Conservation (phyloP, 2,797 vertebrate genomes). For the Enoplosus armatus region DNA sequence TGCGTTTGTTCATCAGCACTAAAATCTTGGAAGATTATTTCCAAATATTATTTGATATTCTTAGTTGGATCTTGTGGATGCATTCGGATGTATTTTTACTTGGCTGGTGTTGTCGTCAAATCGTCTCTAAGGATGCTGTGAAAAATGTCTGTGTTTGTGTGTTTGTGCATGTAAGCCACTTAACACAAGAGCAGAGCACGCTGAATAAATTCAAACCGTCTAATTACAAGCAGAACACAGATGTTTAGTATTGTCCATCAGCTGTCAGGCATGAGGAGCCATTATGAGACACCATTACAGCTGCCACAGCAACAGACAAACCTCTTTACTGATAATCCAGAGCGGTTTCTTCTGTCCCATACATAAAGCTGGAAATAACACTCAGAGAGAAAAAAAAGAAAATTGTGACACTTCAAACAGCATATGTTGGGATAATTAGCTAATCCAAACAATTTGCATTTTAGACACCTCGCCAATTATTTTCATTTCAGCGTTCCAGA, state of each 20-base stretch:
- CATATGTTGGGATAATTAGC: slow-evolving; percentile 72
- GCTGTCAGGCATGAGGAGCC: slow-evolving; percentile 47
- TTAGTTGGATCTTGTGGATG: neutral
- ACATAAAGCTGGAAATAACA: slow-evolving; percentile 21
- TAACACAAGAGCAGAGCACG: slow-evolving; percentile 24
- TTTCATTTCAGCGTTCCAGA: slow-evolving; percentile 45
- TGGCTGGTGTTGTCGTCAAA: neutral
- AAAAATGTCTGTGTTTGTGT: neutral
- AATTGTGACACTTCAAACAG: slow-evolving; percentile 61
- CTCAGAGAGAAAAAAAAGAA: neutral
- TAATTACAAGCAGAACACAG: slow-evolving; percentile 53
- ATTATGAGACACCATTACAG: slow-evolving; percentile 28
- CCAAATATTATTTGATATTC: neutral
- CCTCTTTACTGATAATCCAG: slow-evolving; percentile 25
- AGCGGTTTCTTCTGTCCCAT: slow-evolving; percentile 15
- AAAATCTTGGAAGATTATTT: neutral
- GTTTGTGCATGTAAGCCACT: slow-evolving; percentile 11
- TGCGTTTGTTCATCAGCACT: neutral
- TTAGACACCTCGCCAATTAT: slow-evolving; percentile 67
- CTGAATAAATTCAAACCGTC: slow-evolving; percentile 11
- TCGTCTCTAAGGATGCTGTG: neutral
- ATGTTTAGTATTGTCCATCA: slow-evolving; percentile 57
- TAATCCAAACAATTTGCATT: slow-evolving; percentile 68
- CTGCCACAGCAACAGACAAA: slow-evolving; percentile 34
- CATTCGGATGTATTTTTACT: neutral